Evolutionary conservation across 2,113 vertebrate species (phyloP).

Genomic region (Uropsilus gracilis): DNA sequence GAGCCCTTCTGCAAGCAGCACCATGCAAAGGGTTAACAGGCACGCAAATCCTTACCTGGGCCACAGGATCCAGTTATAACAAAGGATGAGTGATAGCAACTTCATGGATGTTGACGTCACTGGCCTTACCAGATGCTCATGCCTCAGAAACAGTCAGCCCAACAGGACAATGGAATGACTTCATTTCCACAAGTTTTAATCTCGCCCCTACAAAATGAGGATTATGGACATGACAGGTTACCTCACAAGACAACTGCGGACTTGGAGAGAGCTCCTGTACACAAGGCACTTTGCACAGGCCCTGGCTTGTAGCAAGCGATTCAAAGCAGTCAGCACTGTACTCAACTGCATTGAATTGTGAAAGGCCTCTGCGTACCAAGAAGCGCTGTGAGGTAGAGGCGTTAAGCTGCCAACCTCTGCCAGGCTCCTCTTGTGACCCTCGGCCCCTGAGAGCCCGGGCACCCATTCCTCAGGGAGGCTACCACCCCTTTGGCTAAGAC

Average conservation of each 20-base stretch:
- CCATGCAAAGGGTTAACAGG: not conserved
- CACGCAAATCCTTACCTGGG: not conserved
- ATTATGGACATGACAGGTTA: not conserved
- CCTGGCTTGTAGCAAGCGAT: not conserved
- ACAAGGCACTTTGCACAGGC: not conserved
- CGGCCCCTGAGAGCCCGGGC: not conserved
- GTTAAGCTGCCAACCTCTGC: not conserved
- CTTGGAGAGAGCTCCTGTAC: not conserved
- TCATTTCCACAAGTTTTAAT: conserved; percentile 31
- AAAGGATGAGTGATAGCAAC: not conserved
- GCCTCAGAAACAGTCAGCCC: not conserved
- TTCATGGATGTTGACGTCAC: not conserved
- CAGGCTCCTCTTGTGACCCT: not conserved
- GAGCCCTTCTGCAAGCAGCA: not conserved
- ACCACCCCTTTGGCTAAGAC: not conserved
- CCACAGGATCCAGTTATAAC: not conserved
- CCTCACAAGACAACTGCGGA: not conserved
- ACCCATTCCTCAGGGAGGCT: not conserved
- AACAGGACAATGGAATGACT: conserved; percentile 1
- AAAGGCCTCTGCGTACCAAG: not conserved
- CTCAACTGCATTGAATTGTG: not conserved
- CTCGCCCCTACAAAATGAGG: not conserved
- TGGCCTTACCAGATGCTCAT: not conserved
- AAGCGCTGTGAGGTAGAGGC: not conserved
- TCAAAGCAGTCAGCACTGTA: not conserved